These are phyloP conservation scores for Heteromormyrus szaboi DNA, from an alignment of 2,797 vertebrate species.

Conservation along the genomic window DNA sequence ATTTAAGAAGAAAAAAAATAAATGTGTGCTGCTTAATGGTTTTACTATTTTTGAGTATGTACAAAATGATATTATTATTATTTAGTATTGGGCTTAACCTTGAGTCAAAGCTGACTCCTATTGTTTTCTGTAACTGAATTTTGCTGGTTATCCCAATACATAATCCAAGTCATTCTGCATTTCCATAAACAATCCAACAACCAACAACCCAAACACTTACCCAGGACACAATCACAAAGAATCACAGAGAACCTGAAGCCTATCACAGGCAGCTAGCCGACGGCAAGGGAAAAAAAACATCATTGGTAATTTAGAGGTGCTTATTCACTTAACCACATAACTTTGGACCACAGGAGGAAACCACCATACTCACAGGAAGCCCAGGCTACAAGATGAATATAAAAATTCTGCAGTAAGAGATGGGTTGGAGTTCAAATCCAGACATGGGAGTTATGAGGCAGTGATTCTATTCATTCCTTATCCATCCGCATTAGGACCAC, in stretches of 20 bases:
- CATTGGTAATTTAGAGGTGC: neutral
- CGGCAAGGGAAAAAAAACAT: neutral
- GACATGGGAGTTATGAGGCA: neutral
- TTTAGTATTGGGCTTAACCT: neutral
- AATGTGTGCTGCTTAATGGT: neutral
- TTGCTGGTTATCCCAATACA: neutral
- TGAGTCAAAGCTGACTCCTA: neutral
- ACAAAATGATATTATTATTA: neutral
- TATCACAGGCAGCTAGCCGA: neutral
- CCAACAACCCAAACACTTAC: neutral
- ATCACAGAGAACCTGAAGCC: neutral
- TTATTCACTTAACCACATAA: neutral
- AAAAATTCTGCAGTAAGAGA: neutral
- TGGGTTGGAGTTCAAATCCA: neutral
- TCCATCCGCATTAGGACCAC: neutral
- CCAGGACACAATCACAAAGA: neutral
- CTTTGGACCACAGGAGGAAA: neutral
- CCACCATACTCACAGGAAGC: neutral
- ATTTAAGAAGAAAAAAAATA: too few species aligned
- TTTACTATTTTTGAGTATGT: neutral
- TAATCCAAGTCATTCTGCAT: neutral
- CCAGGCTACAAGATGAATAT: neutral
- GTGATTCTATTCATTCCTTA: neutral
- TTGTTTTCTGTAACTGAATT: neutral
- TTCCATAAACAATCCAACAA: neutral